Evolutionary conservation across 2,113 vertebrate species (phyloP), one percentile per base, ranked within the genome.

Genomic region (Recurvirostra avosetta): DNA sequence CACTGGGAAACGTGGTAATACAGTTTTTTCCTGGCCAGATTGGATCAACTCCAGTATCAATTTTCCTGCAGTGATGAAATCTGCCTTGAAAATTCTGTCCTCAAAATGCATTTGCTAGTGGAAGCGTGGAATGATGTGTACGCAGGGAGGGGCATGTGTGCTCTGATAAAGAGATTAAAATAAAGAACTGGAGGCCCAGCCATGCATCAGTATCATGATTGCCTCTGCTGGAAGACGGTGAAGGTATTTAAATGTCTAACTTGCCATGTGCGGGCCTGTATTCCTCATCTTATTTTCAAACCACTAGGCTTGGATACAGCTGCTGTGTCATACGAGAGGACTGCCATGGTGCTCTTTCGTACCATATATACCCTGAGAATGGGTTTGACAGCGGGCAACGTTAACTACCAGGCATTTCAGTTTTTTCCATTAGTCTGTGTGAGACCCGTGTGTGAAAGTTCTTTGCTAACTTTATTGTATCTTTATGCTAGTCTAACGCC

Each of bases 61-160:
- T 94, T 94, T 58, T 91, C 86, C 91, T 78, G 61, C 18, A 4
- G 63, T 59, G 76, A 80, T 92, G 86, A 96, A 91, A 89, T 87
- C 76, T 94, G 82, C 83, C 75, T 86, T 81, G 43, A 94, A 81
- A 92, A 50, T 62, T 75, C 75, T 86, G 61, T 84, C 72, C 76
- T 84, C 61, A 75, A 30, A 89, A 94, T 25, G 20, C 32, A 26
- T 55, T 61, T 79, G 34, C 40, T 66, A n/a, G 12, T 88, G 88
- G 50, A 52, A 91, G 3, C 7, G 25, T 66, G 63, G 55, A 81
- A 23, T 49, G 63, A 22, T 68, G 50, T 56, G 34, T 36, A 16
- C 50, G 66, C 49, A 65, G 62, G 25, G 62, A 38, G 34, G 12
- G 50, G 40, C 30, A 8, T 5, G 36, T 45, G 36, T 17, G 45